Conservation (phyloP, 2,797 vertebrate species). For the Sylvilagus floridanus region DNA sequence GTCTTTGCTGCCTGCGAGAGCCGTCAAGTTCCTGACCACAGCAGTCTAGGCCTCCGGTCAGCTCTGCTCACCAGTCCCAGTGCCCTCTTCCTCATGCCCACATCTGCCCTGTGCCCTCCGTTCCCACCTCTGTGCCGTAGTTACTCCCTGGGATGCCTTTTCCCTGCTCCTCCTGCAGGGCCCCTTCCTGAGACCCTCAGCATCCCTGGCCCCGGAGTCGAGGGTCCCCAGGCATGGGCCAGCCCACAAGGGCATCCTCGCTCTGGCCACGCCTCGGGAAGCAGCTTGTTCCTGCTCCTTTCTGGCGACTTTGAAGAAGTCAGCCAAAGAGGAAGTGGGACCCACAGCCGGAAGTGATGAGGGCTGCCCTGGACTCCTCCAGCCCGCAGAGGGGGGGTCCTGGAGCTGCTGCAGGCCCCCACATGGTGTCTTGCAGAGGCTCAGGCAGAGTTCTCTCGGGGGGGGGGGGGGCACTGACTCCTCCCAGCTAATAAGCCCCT, state of each 20-base stretch:
- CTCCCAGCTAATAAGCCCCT: background rate
- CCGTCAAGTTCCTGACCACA: background rate
- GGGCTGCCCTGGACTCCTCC: background rate
- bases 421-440: background rate
- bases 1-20: background rate
- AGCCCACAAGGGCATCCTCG: background rate
- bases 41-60: background rate
- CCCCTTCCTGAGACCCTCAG: background rate
- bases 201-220: background rate
- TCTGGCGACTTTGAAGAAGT: background rate
- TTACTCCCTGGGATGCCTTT: background rate
- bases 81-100: background rate
- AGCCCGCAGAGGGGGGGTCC: too few relatives aligned
- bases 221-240: background rate
- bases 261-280: background rate
- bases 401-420: background rate
- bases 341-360: background rate
- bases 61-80: background rate
- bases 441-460: background rate
- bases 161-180: background rate
- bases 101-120: background rate
- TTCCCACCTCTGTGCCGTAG: background rate
- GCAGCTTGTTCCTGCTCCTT: background rate
- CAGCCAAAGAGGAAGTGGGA: background rate
- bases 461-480: background rate